Conservation (phyloP, 2,797 vertebrate species). For the Aldrovandia affinis region DNA sequence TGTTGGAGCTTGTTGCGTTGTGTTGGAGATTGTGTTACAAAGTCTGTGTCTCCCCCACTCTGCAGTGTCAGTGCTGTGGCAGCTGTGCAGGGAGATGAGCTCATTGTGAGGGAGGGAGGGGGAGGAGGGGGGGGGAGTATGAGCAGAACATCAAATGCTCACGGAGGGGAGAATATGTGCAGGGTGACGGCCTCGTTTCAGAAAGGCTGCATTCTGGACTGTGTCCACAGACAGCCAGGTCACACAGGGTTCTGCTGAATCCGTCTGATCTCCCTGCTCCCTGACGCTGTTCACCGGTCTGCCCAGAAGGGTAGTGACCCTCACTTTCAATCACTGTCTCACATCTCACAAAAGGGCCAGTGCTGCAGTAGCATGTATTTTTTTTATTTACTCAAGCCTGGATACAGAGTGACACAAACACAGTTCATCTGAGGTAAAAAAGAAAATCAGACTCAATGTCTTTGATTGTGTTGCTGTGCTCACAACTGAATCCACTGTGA, state of each 20-base stretch:
- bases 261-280: slow-evolving; percentile 1
- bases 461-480: neutral
- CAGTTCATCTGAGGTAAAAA: neutral
- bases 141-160: neutral
- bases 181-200: neutral
- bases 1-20: neutral
- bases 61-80: slow-evolving; percentile 4
- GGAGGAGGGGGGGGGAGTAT: neutral
- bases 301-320: neutral
- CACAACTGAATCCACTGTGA: neutral
- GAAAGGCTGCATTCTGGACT: neutral
- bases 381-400: neutral
- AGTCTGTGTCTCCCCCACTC: no score
- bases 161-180: neutral
- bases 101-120: neutral
- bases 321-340: no score
- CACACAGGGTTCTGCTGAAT: neutral
- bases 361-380: neutral
- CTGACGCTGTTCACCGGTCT: neutral
- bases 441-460: neutral
- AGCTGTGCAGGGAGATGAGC: neutral
- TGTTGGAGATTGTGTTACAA: neutral
- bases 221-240: neutral
- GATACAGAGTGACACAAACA: neutral
- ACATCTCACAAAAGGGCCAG: no score